Evolutionary conservation across 1,140 invertebrate genomes (phyloP).

Genomic region (Drosophila leontia): DNA sequence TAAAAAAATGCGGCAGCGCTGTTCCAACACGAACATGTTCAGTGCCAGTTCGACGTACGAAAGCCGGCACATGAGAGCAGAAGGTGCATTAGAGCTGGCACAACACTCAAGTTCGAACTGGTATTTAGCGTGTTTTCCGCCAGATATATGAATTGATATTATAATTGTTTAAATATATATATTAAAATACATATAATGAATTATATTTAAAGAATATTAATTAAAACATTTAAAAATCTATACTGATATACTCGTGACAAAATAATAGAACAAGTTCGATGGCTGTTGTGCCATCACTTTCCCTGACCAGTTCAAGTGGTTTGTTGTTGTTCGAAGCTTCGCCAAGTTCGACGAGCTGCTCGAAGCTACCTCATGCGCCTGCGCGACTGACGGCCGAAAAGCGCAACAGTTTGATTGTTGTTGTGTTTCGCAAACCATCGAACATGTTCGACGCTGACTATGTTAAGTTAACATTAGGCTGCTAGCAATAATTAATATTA

Average conservation of each 20-base stretch:
- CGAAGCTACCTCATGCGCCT: conserved; percentile 10
- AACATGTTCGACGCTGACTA: conserved; percentile 15
- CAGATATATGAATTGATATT: neutral
- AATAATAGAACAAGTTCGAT: neutral
- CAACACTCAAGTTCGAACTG: neutral
- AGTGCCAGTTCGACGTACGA: neutral
- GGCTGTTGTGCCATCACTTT: conserved; percentile 12
- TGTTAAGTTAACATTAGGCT: conserved; percentile 27
- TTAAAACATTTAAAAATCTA: neutral
- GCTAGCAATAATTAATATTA: neutral
- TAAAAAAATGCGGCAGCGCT: neutral
- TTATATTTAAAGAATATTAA: neutral
- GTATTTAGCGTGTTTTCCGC: neutral
- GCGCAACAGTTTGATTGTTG: conserved; percentile 48
- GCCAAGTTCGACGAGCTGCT: conserved; percentile 2
- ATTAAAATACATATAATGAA: neutral
- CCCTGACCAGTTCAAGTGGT: conserved; percentile 31
- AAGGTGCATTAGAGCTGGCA: too few relatives aligned
- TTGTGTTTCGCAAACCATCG: neutral
- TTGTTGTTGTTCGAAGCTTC: conserved; percentile 32
- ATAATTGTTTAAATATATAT: neutral
- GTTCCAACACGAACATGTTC: neutral
- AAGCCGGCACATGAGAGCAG: too few relatives aligned
- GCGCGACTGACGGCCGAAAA: conserved; percentile 7
- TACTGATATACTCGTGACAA: neutral